Conservation (phyloP, 1,140 invertebrate genomes). For the Trachymyrmex cornetzi region DNA sequence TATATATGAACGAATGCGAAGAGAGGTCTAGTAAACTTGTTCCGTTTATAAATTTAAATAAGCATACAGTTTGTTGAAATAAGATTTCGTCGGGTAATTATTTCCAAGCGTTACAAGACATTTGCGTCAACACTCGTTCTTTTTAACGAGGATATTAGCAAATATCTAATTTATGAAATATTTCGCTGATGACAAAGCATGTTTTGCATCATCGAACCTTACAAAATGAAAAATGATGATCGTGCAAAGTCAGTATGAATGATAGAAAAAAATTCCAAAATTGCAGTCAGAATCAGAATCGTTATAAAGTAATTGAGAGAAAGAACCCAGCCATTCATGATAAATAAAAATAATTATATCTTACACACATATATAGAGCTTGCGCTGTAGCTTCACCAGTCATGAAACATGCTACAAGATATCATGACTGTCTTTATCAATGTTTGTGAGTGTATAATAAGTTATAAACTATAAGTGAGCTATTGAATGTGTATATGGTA, state of each 20-base stretch:
- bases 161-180: constrained; percentile 37
- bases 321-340: constrained; percentile 70
- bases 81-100: constrained; percentile 41
- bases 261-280: constrained; percentile 60
- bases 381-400: constrained; percentile 85
- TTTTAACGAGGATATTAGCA: constrained; percentile 4
- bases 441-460: constrained; percentile 87
- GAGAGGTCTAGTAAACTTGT: constrained; percentile 20
- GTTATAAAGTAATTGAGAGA: constrained; percentile 71
- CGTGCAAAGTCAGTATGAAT: constrained; percentile 73
- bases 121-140: neutral
- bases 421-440: constrained; percentile 86
- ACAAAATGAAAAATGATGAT: constrained; percentile 63
- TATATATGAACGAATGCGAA: constrained; percentile 27
- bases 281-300: constrained; percentile 72
- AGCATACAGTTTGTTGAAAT: constrained; percentile 19
- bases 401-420: constrained; percentile 84
- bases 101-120: constrained; percentile 37
- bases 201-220: constrained; percentile 41
- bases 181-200: constrained; percentile 21
- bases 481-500: constrained; percentile 87
- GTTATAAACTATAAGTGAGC: constrained; percentile 86
- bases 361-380: constrained; percentile 84
- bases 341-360: constrained; percentile 81
- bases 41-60: constrained; percentile 42